Percentiles rank a stretch among this genome's conserved stretches.
phyloP scores from a whole-genome alignment of 2,113 vertebrate genomes.

The Oreotragus oreotragus region DNA sequence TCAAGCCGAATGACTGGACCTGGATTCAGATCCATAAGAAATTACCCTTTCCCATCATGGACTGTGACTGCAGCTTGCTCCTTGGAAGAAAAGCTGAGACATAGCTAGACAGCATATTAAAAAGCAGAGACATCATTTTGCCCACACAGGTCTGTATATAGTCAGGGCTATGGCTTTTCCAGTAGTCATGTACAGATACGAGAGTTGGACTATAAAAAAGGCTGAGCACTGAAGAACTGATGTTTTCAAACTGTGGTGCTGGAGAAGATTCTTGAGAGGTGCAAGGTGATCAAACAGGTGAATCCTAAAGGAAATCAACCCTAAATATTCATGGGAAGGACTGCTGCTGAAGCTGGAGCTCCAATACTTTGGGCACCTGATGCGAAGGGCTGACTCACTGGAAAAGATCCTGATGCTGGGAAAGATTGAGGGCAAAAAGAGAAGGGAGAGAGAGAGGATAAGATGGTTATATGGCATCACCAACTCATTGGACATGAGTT shows the following conservation, averaged over 20 bases:
- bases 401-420: not conserved
- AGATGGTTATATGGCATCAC: not conserved
- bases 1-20: not conserved
- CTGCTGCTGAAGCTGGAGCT: not conserved
- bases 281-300: not conserved
- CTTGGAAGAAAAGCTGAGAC: not conserved
- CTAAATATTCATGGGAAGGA: not conserved
- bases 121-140: not conserved
- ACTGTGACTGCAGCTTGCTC: not conserved
- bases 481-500: not conserved
- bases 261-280: not conserved
- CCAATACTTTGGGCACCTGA: not conserved
- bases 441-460: not conserved
- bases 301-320: not conserved
- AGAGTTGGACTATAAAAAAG: not conserved
- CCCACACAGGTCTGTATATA: not conserved
- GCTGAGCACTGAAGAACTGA: not conserved
- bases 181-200: not conserved
- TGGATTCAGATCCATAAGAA: not conserved
- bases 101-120: not conserved
- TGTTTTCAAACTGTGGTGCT: not conserved
- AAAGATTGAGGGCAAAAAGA: not conserved
- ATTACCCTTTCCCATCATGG: not conserved
- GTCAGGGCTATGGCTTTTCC: not conserved
- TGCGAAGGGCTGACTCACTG: rapidly evolving